Evolutionary conservation across 2,888 invertebrate species (phyloP).

Genomic region (Coremacera marginata): DNA sequence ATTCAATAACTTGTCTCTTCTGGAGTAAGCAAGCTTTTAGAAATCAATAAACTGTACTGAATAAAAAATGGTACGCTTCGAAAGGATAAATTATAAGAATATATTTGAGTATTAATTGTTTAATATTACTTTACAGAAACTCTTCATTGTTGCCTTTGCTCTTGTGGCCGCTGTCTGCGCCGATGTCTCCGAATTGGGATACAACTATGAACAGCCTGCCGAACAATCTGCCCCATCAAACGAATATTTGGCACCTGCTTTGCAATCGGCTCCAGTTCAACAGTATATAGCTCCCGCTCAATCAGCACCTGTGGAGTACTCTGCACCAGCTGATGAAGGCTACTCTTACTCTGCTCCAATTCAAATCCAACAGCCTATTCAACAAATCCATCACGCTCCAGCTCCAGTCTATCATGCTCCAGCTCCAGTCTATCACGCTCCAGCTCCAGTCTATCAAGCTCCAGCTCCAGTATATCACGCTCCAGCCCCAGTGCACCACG

Average conservation of each 20-base stretch:
- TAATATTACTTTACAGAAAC: slow-evolving; percentile 37
- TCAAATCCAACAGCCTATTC: neutral
- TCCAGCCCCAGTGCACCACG: slow-evolving; percentile 22
- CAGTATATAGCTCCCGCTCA: neutral
- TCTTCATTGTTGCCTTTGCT: slow-evolving; percentile 41
- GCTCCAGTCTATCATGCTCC: neutral
- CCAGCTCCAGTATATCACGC: slow-evolving; percentile 36
- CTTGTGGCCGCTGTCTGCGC: slow-evolving; percentile 45
- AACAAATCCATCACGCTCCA: slow-evolving; percentile 30
- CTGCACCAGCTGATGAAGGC: slow-evolving; percentile 8
- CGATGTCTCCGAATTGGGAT: slow-evolving; percentile 48
- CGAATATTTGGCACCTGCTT: slow-evolving; percentile 11
- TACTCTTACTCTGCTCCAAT: slow-evolving; percentile 11
- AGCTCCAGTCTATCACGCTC: slow-evolving; percentile 15
- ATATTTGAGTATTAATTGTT: neutral
- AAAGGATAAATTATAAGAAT: neutral
- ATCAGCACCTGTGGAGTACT: slow-evolving; percentile 1
- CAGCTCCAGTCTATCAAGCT: slow-evolving; percentile 22
- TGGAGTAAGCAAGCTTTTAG: slow-evolving; percentile 24
- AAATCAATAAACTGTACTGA: neutral
- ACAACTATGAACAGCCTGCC: slow-evolving; percentile 45
- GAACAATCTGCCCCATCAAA: neutral
- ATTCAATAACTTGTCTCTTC: slow-evolving; percentile 25
- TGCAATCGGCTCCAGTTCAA: slow-evolving; percentile 4
- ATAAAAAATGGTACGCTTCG: slow-evolving; percentile 5